Evolutionary conservation across 1,140 invertebrate species (phyloP).

Genomic region (Heliconius himera): DNA sequence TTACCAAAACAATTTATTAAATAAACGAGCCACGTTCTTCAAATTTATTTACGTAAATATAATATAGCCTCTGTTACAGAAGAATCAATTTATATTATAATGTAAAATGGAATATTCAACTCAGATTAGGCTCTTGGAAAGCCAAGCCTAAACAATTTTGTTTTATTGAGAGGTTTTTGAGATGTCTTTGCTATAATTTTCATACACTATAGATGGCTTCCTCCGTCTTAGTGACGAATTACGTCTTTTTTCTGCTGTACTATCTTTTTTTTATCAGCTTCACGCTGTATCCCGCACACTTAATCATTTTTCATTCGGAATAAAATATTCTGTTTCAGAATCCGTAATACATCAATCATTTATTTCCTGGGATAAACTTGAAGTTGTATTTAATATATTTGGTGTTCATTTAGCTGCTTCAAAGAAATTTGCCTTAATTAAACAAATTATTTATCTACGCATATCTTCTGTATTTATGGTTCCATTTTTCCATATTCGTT

Average conservation of each 20-base stretch:
- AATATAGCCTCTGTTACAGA: background rate
- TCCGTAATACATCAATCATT: background rate
- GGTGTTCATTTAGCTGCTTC: background rate
- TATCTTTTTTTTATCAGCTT: no score
- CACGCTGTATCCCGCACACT: no score
- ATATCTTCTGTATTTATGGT: no score
- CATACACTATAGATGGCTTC: background rate
- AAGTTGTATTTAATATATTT: background rate
- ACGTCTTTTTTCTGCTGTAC: background rate
- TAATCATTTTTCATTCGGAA: background rate
- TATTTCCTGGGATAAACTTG: background rate
- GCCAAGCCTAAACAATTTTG: background rate
- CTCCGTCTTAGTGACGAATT: background rate
- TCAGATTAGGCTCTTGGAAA: background rate
- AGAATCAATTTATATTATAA: slow-evolving; percentile 4
- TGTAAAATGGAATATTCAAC: background rate
- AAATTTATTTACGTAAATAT: background rate
- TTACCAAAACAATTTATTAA: slow-evolving; percentile 3
- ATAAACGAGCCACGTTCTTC: slow-evolving; percentile 1
- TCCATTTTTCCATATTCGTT: no score
- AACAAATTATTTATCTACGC: no score
- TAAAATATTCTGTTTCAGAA: slow-evolving; percentile 1
- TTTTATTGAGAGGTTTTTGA: background rate
- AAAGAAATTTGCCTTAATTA: no score
- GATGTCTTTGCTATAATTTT: background rate